Base-by-base conservation (phyloP, 2,113 vertebrate genomes). In the Erinaceus europaeus region DNA sequence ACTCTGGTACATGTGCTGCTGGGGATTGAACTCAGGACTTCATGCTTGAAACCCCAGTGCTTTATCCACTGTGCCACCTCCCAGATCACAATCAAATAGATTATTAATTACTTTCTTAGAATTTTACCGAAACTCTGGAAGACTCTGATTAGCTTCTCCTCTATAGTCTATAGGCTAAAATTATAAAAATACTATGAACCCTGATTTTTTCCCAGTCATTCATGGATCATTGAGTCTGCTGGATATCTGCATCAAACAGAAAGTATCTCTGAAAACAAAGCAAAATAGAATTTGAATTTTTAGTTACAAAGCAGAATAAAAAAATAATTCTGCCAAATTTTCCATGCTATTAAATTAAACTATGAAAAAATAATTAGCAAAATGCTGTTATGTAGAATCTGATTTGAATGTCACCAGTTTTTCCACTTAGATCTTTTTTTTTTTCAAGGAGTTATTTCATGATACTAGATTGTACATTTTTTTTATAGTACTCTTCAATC, bases 241-340 rank as follows among this genome's bases (percentile, higher is more conserved):
- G n/a, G n/a, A n/a, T n/a, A n/a, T n/a, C n/a, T n/a, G n/a, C n/a
- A n/a, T n/a, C 27, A 73, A 84, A 6, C 20, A 48, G 7, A 64
- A 86, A 40, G 20, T 44, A 7, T 44, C 50, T 17, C 48, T 12
- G 42, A 69, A 67, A 29, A 55, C 1, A 42, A 34, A 27, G n/a
- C n/a, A n/a, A n/a, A n/a, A n/a, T n/a, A 69, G 23, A 34, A 62
- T 77, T 23, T 81, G 48, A 65, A 71, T 67, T 85, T 91, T 88
- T 6, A 55, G 64, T 17, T 80, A 57, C 5, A 40, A 44, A 65
- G 64, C 46, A 65, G 52, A 46, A 90, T 55, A 72, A 29, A 59
- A 72, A 10, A 15, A 27, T 52, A 23, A 55, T 5, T 1, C 6
- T 17, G 59, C 34, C 12, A 75, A 84, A 2, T 9, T 68, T 71